Conservation (phyloP, 2,113 vertebrate genomes). For the Centropus bengalensis region DNA sequence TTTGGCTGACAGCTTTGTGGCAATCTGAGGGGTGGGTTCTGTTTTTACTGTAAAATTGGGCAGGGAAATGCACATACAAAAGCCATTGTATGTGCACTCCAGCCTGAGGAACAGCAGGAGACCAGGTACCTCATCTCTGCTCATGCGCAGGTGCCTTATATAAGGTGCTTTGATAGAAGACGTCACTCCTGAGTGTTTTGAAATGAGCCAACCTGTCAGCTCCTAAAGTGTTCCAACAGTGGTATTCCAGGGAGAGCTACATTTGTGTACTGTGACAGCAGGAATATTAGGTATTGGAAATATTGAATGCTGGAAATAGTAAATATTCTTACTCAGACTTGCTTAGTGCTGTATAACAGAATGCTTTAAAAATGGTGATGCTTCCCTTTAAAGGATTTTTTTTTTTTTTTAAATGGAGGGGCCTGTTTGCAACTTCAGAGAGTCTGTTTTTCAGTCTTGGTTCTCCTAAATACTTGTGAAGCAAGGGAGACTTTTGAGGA, state of each 20-base stretch:
- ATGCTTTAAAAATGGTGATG: neutral
- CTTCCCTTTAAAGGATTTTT: neutral
- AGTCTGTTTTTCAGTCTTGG: neutral
- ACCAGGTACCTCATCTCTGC: neutral
- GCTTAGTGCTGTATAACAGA: neutral
- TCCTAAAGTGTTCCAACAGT: neutral
- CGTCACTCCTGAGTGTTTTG: neutral
- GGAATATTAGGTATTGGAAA: too few relatives aligned
- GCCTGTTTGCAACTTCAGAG: neutral
- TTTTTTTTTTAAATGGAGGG: neutral
- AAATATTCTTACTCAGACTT: neutral
- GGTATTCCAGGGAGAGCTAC: neutral
- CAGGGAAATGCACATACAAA: neutral
- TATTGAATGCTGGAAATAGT: neutral
- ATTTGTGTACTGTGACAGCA: neutral
- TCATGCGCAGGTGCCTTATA: neutral
- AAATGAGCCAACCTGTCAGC: neutral
- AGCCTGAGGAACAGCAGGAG: neutral
- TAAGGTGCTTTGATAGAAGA: neutral
- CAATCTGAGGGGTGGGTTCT: neutral
- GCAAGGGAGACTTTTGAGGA: neutral
- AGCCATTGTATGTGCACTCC: too few relatives aligned
- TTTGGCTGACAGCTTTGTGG: neutral
- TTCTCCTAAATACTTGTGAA: neutral
- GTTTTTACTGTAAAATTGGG: neutral